Evolutionary conservation across 2,888 invertebrate genomes (phyloP), one percentile per base, ranked within the genome.

Genomic region (Tinea trinotella): DNA sequence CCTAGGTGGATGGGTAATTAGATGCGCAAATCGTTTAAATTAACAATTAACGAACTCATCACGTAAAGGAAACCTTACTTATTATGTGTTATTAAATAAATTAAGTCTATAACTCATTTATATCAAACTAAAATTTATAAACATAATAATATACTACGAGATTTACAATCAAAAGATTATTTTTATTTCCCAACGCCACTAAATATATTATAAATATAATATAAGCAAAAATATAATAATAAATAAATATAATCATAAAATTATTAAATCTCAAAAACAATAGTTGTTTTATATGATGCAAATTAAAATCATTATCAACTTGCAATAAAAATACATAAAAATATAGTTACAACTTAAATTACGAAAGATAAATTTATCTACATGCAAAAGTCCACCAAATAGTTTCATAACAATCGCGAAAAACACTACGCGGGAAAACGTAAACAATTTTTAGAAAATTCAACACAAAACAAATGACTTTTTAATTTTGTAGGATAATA

Each of bases 401-500:
- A 30, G 9, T 30, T 30, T 30, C 30, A 30, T 30, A 30, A 30
- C 30, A 30, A 30, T 40, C 40, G 40, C 40, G 13, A 40, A 40
- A 40, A 40, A 40, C 13, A 40, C 40, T 12, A 15, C 40, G 13
- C 1, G 6, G 40, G 4, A 15, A 40, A 13, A 40, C n/a, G 12
- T 40, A 7, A 7, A 3, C 40, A 7, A 3, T 6, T 13, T n/a
- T 13, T 40, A 40, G 19, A 46, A 46, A 6, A 46, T 17, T 5
- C 10, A 40, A 4, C 19, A 46, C 10, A 7, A 46, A 7, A 46
- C 17, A n/a, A 10, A 9, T 9, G 59, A 44, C 70, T 57, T 62
- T 64, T 61, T 52, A 64, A 80, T 62, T 64, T 64, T 61, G 74
- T 48, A 68, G 80, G 70, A 60, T 68, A 75, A 62, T 59, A 58